Evolutionary conservation across 2,888 invertebrate species (phyloP), one percentile per base, ranked within the genome.

Genomic region (Lithosia quadra): DNA sequence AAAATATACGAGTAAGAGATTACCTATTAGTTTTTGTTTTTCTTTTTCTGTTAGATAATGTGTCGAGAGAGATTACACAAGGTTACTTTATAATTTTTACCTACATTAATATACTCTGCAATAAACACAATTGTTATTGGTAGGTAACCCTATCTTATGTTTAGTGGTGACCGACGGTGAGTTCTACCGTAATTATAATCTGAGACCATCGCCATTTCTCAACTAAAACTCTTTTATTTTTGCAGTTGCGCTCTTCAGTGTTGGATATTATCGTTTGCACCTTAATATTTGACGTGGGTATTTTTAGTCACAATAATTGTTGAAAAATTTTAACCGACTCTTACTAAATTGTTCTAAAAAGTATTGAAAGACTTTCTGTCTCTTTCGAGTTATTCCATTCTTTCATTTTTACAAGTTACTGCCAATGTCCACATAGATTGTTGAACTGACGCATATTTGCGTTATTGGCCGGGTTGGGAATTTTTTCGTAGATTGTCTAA

Each of bases 81-180:
- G n/a, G n/a, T n/a, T n/a, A n/a, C n/a, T n/a, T n/a, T n/a, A n/a
- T n/a, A n/a, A n/a, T n/a, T n/a, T n/a, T n/a, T n/a, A n/a, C n/a
- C n/a, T n/a, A n/a, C 10, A 43, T 43, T 7, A 43, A 15, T 43
- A 34, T n/a, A n/a, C n/a, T n/a, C 15, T 24, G 11, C 18, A 28
- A 28, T 8, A 10, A 22, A 18, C 5, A 0, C 36, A 43, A 10
- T 13, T 28, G 11, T 21, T 39, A 15, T 63, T 55, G 70, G 43
- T 60, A 71, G 70, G 43, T 60, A 71, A 53, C 70, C 70, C 70
- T 71, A 53, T 0, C 18, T 89, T 89, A 89, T 90, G 89, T 90
- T 89, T 89, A 90, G 86, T 87, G 91, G 91, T 92, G 92, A 90
- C 91, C 92, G 92, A 90, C 91, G 92, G 88, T 81, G 78, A 82